A percentile compares a stretch with the other conserved stretches of the same genome.
These are phyloP conservation scores for Ia io DNA, from an alignment of 2,113 vertebrate species.

Conservation along the genomic window DNA sequence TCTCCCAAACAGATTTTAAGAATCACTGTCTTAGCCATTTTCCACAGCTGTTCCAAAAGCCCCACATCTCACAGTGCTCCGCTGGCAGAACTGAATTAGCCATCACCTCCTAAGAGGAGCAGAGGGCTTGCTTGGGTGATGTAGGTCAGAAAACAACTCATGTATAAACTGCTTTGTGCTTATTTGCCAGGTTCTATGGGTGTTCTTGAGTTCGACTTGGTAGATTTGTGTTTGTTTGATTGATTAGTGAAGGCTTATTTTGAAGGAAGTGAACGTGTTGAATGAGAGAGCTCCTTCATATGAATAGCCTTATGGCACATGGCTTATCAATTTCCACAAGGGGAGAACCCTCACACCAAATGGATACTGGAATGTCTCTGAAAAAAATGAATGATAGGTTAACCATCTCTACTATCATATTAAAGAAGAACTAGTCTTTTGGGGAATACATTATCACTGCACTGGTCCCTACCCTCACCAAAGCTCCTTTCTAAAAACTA, in stretches of 20 bases:
- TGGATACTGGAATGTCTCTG: not conserved
- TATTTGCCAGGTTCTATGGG: not conserved
- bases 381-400: not conserved
- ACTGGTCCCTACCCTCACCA: not conserved
- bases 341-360: not conserved
- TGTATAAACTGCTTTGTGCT: not conserved
- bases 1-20: conserved; percentile 63
- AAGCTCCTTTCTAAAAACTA: not conserved
- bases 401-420: not conserved
- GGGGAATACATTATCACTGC: not conserved
- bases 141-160: conserved; percentile 40
- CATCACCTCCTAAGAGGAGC: not conserved
- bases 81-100: conserved; percentile 34
- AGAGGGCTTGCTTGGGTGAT: not conserved
- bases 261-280: not conserved
- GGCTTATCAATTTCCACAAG: not conserved
- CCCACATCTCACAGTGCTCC: not conserved
- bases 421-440: not conserved
- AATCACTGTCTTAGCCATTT: conserved; percentile 54
- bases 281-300: not conserved
- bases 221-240: not conserved
- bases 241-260: not conserved
- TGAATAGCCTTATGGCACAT: not conserved
- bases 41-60: conserved; percentile 62
- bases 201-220: not conserved